A percentile compares a stretch with the other conserved stretches of the same genome.
These are phyloP conservation scores for Phaenicophaeus curvirostris DNA, from an alignment of 2,797 vertebrate genomes.

Conservation along the genomic window DNA sequence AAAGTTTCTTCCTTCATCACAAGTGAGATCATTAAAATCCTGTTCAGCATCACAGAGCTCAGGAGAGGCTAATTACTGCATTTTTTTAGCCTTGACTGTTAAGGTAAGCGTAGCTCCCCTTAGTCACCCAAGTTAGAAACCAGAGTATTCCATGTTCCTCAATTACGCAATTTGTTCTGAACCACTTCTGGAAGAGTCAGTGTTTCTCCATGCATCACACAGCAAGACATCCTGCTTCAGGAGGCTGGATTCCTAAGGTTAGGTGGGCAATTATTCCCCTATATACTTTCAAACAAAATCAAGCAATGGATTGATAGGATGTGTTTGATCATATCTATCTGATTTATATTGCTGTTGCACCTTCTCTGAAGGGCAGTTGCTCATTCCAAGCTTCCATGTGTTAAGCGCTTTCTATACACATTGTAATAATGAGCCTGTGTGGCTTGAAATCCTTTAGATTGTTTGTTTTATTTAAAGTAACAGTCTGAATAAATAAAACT, in stretches of 20 bases:
- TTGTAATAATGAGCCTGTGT: neutral
- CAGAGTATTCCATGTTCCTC: neutral
- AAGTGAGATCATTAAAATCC: neutral
- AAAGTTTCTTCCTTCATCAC: neutral
- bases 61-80: neutral
- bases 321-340: neutral
- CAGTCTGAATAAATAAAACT: slow-evolving; percentile 31
- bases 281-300: neutral
- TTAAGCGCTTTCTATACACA: neutral
- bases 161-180: neutral
- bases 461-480: slow-evolving; percentile 48
- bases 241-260: neutral
- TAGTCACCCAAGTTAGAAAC: neutral
- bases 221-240: neutral
- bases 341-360: neutral
- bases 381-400: slow-evolving; percentile 26
- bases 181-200: neutral
- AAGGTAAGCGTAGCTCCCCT: neutral
- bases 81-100: neutral
- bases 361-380: slow-evolving; percentile 26
- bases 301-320: neutral
- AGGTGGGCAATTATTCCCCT: neutral
- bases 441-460: slow-evolving; percentile 32
- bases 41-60: neutral
- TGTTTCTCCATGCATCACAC: neutral